Percentiles rank a stretch among this genome's conserved stretches.
These are phyloP conservation scores for Myripristis murdjan DNA, from an alignment of 2,797 vertebrate species.

Conservation along the genomic window DNA sequence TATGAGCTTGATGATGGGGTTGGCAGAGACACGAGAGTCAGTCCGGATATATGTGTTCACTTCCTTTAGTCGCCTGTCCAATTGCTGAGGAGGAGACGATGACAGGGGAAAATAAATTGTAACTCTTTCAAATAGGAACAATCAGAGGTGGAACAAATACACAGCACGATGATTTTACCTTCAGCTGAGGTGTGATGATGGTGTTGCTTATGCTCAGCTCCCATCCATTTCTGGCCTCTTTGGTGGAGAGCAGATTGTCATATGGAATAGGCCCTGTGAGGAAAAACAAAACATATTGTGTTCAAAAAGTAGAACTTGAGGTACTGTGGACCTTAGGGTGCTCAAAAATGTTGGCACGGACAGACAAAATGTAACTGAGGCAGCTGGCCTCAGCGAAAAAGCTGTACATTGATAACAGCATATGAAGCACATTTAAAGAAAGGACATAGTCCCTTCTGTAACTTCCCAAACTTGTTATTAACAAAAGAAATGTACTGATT, in stretches of 20 bases:
- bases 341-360: neutral
- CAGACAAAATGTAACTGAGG: neutral
- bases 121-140: neutral
- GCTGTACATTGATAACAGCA: too few species aligned
- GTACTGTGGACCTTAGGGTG: neutral
- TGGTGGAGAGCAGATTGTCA: constrained; percentile 83
- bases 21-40: constrained; percentile 90
- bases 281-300: constrained; percentile 11
- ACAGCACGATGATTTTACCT: constrained; percentile 78
- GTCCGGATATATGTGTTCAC: constrained; percentile 85
- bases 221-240: constrained; percentile 90
- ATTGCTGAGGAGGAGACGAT: constrained; percentile 63
- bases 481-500: too few species aligned
- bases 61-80: constrained; percentile 86
- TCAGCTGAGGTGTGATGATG: constrained; percentile 85
- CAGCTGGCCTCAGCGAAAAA: neutral
- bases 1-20: constrained; percentile 88
- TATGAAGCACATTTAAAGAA: too few species aligned
- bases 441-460: too few species aligned
- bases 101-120: neutral
- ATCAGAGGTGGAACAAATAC: neutral
- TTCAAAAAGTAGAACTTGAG: constrained; percentile 5
- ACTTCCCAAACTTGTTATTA: too few species aligned
- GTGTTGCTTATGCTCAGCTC: constrained; percentile 82
- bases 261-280: constrained; percentile 81